Evolutionary conservation across 1,140 invertebrate species (phyloP).

Genomic region (honey bee (Apis mellifera)): Amel_HAv3.1 CM009934.2:3814001-3814500

Average conservation of each 20-base stretch:
- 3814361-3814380: not conserved
- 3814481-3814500: no score
- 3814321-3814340: conserved; percentile 36
- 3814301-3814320: conserved; percentile 32
- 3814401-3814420: not conserved
- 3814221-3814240: conserved; percentile 57
- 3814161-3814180: conserved; percentile 53
- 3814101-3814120: conserved; percentile 65
- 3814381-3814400: not conserved
- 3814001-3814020: conserved; percentile 72
- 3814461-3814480: no score
- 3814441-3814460: no score
- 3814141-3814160: no score
- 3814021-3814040: conserved; percentile 81
- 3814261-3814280: not conserved
- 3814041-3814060: conserved; percentile 82
- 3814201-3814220: conserved; percentile 37
- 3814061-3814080: conserved; percentile 79
- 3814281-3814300: not conserved
- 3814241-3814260: conserved; percentile 58
- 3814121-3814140: conserved; percentile 65
- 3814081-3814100: conserved; percentile 80
- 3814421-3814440: not conserved
- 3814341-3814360: conserved; percentile 6
- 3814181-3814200: conserved; percentile 2